Evolutionary conservation across 2,797 vertebrate genomes (phyloP).

Genomic region (Parotocinclus haroldoi): DNA sequence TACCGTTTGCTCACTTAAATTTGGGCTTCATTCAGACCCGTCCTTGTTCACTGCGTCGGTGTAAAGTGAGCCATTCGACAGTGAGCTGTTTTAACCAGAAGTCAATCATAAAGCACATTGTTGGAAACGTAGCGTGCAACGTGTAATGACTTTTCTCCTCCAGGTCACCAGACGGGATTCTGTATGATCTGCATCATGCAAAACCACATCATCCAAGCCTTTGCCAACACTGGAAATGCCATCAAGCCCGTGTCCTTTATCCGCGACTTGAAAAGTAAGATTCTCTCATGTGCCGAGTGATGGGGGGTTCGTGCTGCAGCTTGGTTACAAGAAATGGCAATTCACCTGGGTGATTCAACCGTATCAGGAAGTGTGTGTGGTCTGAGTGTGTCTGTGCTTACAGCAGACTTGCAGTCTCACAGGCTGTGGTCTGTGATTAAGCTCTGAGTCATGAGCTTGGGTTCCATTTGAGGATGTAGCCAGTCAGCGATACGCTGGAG

Average conservation of each 20-base stretch:
- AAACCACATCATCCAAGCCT: constrained; percentile 91
- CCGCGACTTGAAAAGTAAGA: constrained; percentile 93
- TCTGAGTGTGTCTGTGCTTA: not conserved
- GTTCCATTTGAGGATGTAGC: not conserved
- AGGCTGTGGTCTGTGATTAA: constrained; percentile 5
- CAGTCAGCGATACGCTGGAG: not conserved
- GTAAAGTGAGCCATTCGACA: too few species aligned
- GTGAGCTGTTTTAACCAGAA: too few species aligned
- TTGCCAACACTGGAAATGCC: constrained; percentile 89
- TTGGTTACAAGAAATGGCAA: not conserved
- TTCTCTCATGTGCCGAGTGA: not conserved
- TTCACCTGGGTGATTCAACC: constrained; percentile 6
- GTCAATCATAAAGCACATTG: too few species aligned
- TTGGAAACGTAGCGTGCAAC: too few species aligned
- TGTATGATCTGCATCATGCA: constrained; percentile 98
- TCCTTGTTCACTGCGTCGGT: too few species aligned
- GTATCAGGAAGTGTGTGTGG: constrained; percentile 18
- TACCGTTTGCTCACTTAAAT: too few species aligned
- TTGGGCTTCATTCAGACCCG: too few species aligned
- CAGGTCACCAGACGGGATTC: constrained; percentile 90
- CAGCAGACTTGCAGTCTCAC: constrained; percentile 1
- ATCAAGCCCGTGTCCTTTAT: constrained; percentile 95
- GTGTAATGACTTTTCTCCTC: constrained; percentile 17
- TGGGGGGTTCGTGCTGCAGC: not conserved
- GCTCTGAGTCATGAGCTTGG: constrained; percentile 23